A percentile compares a stretch with the other conserved stretches of the same genome.
Conservation (phyloP, 1,140 invertebrate species). For the Micrasema longulum region DNA sequence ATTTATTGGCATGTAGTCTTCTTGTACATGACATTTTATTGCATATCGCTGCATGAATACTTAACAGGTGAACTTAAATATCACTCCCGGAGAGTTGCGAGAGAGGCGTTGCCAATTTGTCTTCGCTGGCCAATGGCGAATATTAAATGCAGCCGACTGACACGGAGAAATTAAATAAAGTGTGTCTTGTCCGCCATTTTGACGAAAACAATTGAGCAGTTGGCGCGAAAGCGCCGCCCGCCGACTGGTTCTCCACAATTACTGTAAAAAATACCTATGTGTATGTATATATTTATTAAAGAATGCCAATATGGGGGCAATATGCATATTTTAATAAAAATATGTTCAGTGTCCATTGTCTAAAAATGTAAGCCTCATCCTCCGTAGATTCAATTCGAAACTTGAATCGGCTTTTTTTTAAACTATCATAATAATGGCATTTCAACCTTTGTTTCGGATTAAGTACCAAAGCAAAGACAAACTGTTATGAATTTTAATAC, state of each 20-base stretch:
- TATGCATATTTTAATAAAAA: too few relatives aligned
- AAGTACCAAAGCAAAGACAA: too few relatives aligned
- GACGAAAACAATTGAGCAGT: conserved; percentile 25
- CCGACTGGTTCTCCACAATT: neutral
- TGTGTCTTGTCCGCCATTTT: conserved; percentile 17
- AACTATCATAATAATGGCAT: too few relatives aligned
- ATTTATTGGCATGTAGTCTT: conserved; percentile 20
- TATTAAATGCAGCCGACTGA: conserved; percentile 29
- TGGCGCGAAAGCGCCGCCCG: conserved; percentile 10
- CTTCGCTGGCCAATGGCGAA: conserved; percentile 19
- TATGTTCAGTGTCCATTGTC: too few relatives aligned
- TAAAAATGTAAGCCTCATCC: too few relatives aligned
- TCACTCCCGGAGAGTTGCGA: neutral
- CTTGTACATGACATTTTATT: conserved; percentile 32
- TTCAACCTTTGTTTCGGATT: too few relatives aligned
- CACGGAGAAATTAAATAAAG: conserved; percentile 22
- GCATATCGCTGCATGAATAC: conserved; percentile 21
- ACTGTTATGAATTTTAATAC: too few relatives aligned
- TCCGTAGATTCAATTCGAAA: too few relatives aligned
- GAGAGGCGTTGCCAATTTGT: conserved; percentile 28
- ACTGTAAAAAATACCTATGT: too few relatives aligned
- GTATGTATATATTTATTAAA: too few relatives aligned
- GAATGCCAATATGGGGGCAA: too few relatives aligned
- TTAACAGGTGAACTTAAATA: conserved; percentile 22
- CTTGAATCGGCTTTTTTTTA: too few relatives aligned